Conservation (phyloP, 2,888 invertebrate species). For the Andrena camellia region DNA sequence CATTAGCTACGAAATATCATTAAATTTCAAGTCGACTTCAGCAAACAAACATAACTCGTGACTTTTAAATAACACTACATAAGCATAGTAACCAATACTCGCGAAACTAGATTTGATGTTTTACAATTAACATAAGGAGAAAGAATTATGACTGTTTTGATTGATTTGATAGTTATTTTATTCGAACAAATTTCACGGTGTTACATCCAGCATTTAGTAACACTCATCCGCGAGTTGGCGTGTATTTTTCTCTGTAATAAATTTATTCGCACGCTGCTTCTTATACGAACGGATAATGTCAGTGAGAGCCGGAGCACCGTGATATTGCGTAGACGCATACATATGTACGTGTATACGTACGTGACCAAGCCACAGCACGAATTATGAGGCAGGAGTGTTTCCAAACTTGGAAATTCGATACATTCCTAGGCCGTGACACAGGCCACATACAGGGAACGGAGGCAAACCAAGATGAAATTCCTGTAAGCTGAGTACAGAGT, state of each 20-base stretch:
- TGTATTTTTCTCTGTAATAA: background rate
- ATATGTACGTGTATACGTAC: conserved; percentile 17
- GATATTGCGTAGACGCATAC: conserved; percentile 55
- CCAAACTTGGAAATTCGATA: conserved; percentile 83
- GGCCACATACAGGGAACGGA: conserved; percentile 63
- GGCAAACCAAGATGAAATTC: conserved; percentile 64
- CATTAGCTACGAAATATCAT: background rate
- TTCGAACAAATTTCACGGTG: no score
- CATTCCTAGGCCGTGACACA: conserved; percentile 78
- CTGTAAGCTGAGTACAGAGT: conserved; percentile 56
- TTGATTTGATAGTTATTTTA: no score
- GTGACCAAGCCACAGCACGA: conserved; percentile 78
- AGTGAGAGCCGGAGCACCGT: conserved; percentile 33
- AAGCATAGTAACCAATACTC: background rate
- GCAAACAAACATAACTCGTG: background rate
- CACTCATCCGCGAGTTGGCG: background rate
- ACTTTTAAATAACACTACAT: background rate
- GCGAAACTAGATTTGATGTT: background rate
- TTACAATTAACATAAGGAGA: no score
- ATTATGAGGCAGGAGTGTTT: conserved; percentile 79
- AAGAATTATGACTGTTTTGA: no score
- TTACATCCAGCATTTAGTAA: no score
- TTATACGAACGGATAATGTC: conserved; percentile 14
- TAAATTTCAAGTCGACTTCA: background rate
- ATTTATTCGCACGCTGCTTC: conserved; percentile 1